A percentile compares a stretch with the other conserved stretches of the same genome.
Evolutionary conservation across 2,888 invertebrate species (phyloP).

Genomic region (Synanthedon vespiformis): DNA sequence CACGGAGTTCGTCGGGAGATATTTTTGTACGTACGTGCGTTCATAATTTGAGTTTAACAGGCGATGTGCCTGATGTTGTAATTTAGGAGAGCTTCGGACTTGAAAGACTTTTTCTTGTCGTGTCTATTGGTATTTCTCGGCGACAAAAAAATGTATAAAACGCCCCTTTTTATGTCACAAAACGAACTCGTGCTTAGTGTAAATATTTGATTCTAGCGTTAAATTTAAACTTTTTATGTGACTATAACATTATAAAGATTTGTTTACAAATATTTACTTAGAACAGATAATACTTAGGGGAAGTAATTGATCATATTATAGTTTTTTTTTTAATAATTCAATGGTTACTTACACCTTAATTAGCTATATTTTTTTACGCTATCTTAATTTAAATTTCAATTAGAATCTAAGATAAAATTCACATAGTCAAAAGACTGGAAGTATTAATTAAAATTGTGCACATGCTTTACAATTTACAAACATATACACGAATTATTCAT

Average conservation of each 20-base stretch:
- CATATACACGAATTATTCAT: not conserved
- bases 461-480: not conserved
- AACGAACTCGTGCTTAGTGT: not conserved
- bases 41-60: constrained; percentile 27
- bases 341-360: too few species aligned
- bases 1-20: constrained; percentile 33
- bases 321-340: too few species aligned
- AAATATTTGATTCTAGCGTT: not conserved
- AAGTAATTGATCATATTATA: too few species aligned
- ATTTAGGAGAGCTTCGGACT: constrained; percentile 26
- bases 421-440: not conserved
- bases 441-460: not conserved
- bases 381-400: too few species aligned
- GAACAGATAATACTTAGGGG: too few species aligned
- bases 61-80: constrained; percentile 41
- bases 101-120: constrained; percentile 24
- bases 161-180: not conserved
- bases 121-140: constrained; percentile 27
- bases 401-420: too few species aligned
- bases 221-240: not conserved
- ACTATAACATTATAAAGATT: too few species aligned
- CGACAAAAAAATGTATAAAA: not conserved
- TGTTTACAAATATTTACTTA: too few species aligned
- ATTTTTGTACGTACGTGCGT: constrained; percentile 37
- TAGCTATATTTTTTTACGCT: too few species aligned